A percentile compares a stretch with the other conserved stretches of the same genome.
These are phyloP conservation scores for Lophius americanus DNA, from an alignment of 2,797 vertebrate species.

Conservation along the genomic window DNA sequence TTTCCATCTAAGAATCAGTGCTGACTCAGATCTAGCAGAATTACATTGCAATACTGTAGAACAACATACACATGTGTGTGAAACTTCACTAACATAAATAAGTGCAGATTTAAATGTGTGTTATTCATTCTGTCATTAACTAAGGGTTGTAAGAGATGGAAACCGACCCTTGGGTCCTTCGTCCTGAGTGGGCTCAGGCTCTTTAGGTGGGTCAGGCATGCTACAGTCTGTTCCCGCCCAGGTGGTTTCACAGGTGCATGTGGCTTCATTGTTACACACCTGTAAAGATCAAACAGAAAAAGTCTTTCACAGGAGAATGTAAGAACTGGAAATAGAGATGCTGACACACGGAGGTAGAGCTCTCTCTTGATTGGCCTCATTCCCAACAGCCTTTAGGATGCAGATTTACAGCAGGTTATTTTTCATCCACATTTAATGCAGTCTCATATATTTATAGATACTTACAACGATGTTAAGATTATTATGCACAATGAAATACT, in stretches of 20 bases:
- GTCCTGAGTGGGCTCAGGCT: constrained; percentile 81
- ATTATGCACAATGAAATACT: background rate
- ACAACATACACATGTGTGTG: constrained; percentile 20
- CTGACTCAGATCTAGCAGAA: constrained; percentile 41
- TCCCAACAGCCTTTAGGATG: background rate
- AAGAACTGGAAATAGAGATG: constrained; percentile 27
- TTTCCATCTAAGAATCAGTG: constrained; percentile 21
- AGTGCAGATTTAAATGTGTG: constrained; percentile 10
- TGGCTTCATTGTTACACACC: constrained; percentile 98
- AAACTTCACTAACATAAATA: constrained; percentile 26
- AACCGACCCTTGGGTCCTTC: constrained; percentile 97
- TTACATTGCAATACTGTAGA: constrained; percentile 31
- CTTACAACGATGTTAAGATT: background rate
- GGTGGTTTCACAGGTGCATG: constrained; percentile 93
- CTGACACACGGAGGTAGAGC: constrained; percentile 19
- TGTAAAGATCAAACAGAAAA: constrained; percentile 63
- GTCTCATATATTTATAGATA: background rate
- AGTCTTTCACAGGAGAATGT: background rate
- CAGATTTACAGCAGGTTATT: background rate
- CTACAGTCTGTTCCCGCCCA: constrained; percentile 99
- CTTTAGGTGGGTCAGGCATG: constrained; percentile 93
- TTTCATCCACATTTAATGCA: background rate
- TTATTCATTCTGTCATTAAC: constrained; percentile 23
- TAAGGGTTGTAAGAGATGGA: constrained; percentile 61
- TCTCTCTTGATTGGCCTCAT: constrained; percentile 2